phyloP scores from a whole-genome alignment of 2,113 vertebrate genomes.

The Pomatorhinus ruficollis region DNA sequence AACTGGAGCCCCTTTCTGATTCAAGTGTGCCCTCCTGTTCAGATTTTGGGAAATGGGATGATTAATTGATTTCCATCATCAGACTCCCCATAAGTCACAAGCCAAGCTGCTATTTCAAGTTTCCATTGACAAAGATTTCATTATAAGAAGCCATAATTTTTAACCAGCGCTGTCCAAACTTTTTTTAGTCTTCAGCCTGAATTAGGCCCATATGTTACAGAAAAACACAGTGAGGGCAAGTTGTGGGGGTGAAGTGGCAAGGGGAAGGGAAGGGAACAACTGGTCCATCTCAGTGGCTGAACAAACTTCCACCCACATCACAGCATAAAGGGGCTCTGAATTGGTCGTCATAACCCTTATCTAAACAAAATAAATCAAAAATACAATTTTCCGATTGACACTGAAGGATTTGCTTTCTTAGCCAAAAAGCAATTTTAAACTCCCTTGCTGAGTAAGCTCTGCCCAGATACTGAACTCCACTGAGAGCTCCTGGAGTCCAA shows the following conservation, averaged over 20 bases:
- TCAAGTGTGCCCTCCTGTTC: slow-evolving; percentile 59
- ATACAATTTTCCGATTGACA: slow-evolving; percentile 50
- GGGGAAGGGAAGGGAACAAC: not conserved
- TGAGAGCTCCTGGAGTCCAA: not conserved
- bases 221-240: slow-evolving; percentile 10
- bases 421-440: slow-evolving; percentile 58
- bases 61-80: slow-evolving; percentile 79
- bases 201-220: slow-evolving; percentile 79
- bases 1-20: slow-evolving; percentile 49
- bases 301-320: slow-evolving; percentile 52
- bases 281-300: slow-evolving; percentile 57
- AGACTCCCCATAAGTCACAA: slow-evolving; percentile 69
- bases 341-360: slow-evolving; percentile 49
- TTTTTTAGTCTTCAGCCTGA: slow-evolving; percentile 71
- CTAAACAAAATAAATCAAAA: slow-evolving; percentile 67
- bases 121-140: slow-evolving; percentile 80
- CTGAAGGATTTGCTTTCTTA: slow-evolving; percentile 57
- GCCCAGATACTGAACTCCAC: not conserved
- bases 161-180: slow-evolving; percentile 46
- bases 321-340: slow-evolving; percentile 41
- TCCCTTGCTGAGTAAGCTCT: slow-evolving; percentile 24
- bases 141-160: slow-evolving; percentile 79
- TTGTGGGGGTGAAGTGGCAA: not conserved
- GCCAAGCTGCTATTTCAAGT: slow-evolving; percentile 67
- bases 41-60: slow-evolving; percentile 63